Evolutionary conservation across 2,113 vertebrate genomes (phyloP).

Genomic region (Sinocyclocheilus rhinocerous): DNA sequence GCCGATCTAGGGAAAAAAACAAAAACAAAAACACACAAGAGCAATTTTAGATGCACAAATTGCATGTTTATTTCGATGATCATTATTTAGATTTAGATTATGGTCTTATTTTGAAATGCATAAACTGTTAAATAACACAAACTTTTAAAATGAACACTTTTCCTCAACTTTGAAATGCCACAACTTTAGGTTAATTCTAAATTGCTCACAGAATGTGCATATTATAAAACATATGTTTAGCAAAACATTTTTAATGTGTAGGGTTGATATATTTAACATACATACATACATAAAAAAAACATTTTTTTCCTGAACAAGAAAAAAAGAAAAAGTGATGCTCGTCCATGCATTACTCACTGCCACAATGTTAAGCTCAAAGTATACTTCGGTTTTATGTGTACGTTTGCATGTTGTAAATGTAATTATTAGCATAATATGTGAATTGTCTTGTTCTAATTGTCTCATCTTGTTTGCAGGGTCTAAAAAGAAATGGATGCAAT

Average conservation of each 20-base stretch:
- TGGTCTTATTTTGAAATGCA: background rate
- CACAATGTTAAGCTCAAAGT: background rate
- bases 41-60: background rate
- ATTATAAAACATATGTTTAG: background rate
- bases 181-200: too few relatives aligned
- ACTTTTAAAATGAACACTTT: background rate
- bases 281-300: too few relatives aligned
- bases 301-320: too few relatives aligned
- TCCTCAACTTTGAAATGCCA: background rate
- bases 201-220: too few relatives aligned
- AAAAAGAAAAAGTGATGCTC: too few relatives aligned
- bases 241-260: too few relatives aligned
- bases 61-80: background rate
- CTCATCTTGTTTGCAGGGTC: too few relatives aligned
- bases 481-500: too few relatives aligned
- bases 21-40: too few relatives aligned
- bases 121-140: background rate
- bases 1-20: constrained; percentile 78
- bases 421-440: background rate
- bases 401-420: background rate
- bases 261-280: too few relatives aligned
- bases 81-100: background rate
- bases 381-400: background rate
- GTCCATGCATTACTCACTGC: background rate
- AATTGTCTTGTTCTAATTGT: too few relatives aligned